Base-by-base conservation (phyloP, 2,113 vertebrate genomes). In the Stomatorhinus ivindoensis region DNA sequence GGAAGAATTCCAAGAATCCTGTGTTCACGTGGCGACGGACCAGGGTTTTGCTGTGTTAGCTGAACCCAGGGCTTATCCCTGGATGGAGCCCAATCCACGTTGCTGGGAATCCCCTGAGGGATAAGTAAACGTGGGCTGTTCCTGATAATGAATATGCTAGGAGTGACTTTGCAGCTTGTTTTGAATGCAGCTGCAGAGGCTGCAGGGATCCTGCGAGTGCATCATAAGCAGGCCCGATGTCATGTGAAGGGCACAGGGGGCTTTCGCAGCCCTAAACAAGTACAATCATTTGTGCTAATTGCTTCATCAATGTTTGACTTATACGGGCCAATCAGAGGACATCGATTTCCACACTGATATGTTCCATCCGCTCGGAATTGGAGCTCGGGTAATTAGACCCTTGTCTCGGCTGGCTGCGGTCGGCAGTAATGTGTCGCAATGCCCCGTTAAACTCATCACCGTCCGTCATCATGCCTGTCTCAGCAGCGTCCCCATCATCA, bases 271-370 rank as follows among this genome's bases (percentile, higher is more conserved):
- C 50, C 11, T 87, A 87, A 87, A 87, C 85, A 55, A 48, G 48
- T 87, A 87, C 85, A 31, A 87, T 87, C 85, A 53, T 87, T 86
- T 87, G 85, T 55, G 61, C 39, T 65, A 73, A 88, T 65, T 88
- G 87, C 87, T 88, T 73, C 58, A 69, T 53, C 85, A 87, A 87
- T 87, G 85, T 87, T 51, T 39, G 50, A 87, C 85, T 87, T 35
- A 87, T 87, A 53, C 27, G 8, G 85, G 39, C 85, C 85, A 53
- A 87, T 87, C 48, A 87, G 35, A 39, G 50, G 48, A 31, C 85
- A 87, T 87, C 11, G 85, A 87, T 87, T 87, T 55, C 82, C 82
- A 47, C 44, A n/a, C 44, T n/a, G 82, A 84, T 84, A 84, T 21
- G 15, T 47, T 47, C 19, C 82, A 46, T 44, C 44, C 44, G 82